phyloP scores from a whole-genome alignment of 2,797 vertebrate genomes.

The Hemibagrus guttatus region DNA sequence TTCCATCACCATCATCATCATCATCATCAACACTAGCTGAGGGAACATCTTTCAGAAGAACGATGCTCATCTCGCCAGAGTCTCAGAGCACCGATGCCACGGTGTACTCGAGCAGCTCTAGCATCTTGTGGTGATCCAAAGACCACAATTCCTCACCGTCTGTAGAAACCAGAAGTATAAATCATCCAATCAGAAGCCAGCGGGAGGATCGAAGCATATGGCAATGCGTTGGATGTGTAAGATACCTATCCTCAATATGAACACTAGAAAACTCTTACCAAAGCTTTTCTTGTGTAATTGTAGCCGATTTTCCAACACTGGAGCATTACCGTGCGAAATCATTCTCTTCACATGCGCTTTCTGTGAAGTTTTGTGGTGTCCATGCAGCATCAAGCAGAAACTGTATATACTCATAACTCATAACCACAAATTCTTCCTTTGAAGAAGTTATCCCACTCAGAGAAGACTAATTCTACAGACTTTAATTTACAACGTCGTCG shows the following conservation, averaged over 20 bases:
- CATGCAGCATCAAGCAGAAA: conserved; percentile 14
- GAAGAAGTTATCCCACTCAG: conserved; percentile 19
- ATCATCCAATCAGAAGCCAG: conserved; percentile 13
- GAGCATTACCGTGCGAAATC: neutral
- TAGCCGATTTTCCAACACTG: conserved; percentile 4
- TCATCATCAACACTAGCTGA: neutral
- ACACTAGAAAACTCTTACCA: conserved; percentile 14
- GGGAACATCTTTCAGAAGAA: neutral
- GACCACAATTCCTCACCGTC: neutral
- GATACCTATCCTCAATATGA: no score
- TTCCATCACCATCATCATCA: neutral
- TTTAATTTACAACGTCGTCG: neutral
- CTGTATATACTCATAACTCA: conserved; percentile 13
- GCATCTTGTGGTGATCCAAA: neutral
- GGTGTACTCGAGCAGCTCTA: neutral
- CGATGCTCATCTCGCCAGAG: neutral
- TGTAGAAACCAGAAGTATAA: conserved; percentile 10
- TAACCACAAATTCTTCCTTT: conserved; percentile 28
- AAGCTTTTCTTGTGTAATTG: neutral
- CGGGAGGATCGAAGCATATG: neutral
- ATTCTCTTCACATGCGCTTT: neutral
- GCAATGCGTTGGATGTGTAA: neutral
- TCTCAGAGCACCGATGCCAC: neutral
- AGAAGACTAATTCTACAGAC: neutral
- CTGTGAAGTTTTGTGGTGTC: conserved; percentile 6